These are phyloP conservation scores for Hipposideros armiger DNA, from an alignment of 2,113 vertebrate species.

Conservation along the genomic window DNA sequence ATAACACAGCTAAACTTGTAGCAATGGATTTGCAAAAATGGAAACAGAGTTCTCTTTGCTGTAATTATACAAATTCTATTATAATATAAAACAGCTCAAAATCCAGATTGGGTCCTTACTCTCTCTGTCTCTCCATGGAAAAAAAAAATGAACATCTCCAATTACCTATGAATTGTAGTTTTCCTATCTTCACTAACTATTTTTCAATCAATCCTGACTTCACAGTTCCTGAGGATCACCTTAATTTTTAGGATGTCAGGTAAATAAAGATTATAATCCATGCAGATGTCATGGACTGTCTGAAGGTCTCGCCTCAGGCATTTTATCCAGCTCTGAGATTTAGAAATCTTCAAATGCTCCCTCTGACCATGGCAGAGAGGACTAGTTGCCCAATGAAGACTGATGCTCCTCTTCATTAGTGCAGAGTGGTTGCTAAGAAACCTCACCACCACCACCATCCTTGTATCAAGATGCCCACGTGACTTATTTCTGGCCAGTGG, in stretches of 20 bases:
- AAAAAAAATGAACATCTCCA: conserved; percentile 30
- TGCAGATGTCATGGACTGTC: neutral
- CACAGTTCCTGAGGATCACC: neutral
- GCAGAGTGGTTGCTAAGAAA: neutral
- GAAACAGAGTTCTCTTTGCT: conserved; percentile 54
- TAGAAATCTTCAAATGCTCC: neutral
- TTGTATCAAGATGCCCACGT: neutral
- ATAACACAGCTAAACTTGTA: conserved; percentile 49
- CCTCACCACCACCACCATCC: neutral
- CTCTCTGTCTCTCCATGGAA: neutral
- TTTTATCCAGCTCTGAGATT: neutral
- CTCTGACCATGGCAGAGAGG: neutral
- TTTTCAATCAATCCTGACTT: conserved; percentile 40
- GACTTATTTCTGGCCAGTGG: neutral
- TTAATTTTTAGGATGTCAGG: neutral
- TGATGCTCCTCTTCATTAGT: neutral
- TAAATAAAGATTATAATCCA: neutral
- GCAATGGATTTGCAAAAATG: conserved; percentile 31
- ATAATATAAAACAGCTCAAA: conserved; percentile 54
- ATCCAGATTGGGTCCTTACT: neutral
- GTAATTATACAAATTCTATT: conserved; percentile 13
- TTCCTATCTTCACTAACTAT: conserved; percentile 16
- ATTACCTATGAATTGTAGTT: neutral
- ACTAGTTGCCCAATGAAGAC: neutral
- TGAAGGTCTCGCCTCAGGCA: neutral